Evolutionary conservation across 2,113 vertebrate species (phyloP), one percentile per base, ranked within the genome.

Genomic region (Saguinus imperator): DNA sequence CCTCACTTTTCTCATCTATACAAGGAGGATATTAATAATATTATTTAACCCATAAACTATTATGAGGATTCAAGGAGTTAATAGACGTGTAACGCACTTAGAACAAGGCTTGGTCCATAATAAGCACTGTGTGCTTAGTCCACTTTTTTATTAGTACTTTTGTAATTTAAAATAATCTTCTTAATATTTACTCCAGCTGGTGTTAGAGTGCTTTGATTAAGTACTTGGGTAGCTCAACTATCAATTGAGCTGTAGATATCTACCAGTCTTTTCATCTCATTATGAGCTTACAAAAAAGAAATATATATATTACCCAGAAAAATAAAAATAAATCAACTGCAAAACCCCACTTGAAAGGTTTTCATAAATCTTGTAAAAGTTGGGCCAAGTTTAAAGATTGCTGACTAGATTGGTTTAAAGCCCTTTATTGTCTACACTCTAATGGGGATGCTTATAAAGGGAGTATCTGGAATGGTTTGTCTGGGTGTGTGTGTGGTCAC

Each of bases 141-240:
- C 61, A 64, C 61, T 64, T 64, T 64, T 64, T 29, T 27, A 10
- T 75, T 76, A 35, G 3, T 68, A 35, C 75, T 93, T 96, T 73
- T 96, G 37, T 94, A 98, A 97, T 97, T 98, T 97, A 91, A 96
- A 97, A 97, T 98, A 95, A 97, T 97, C 97, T 97, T 93, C 83
- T 98, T 98, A 97, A 96, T 97, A 97, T 98, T 98, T 98, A 89
- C 77, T 98, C 97, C 95, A 95, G 96, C 84, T 96, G 85, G 91
- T 95, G 92, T 98, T 98, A 96, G 93, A 85, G 94, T 97, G 89
- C 95, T 98, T 97, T 97, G 93, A 97, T 97, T 97, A 7, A 95
- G 91, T 91, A 94, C 96, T 91, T 94, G 89, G 93, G 96, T 97
- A 95, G 93, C 94, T 97, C 92, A 92, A 94, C 97, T 94, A 82